A percentile compares a stretch with the other conserved stretches of the same genome.
Evolutionary conservation across 1,140 invertebrate genomes (phyloP).

Genomic region (Aporrectodea caliginosa): DNA sequence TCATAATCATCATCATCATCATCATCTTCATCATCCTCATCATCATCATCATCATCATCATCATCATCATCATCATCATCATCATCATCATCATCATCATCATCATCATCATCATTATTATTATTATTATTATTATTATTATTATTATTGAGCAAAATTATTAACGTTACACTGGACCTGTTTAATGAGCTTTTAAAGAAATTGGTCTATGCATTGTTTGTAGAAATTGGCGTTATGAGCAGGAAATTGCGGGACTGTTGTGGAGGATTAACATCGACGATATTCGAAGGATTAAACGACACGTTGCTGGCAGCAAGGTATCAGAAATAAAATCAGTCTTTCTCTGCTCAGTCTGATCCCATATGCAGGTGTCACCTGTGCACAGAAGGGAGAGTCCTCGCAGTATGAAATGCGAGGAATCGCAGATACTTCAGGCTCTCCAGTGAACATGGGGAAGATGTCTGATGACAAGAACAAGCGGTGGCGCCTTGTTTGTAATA

Average conservation of each 20-base stretch:
- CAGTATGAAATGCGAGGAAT: too few species aligned
- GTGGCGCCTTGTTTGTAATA: too few species aligned
- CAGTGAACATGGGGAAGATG: too few species aligned
- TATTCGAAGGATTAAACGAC: slow-evolving; percentile 46
- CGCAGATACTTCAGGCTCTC: too few species aligned
- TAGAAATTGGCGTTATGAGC: slow-evolving; percentile 95
- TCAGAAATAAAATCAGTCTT: neutral
- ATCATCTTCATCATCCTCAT: too few species aligned
- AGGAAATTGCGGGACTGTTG: slow-evolving; percentile 91
- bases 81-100: slow-evolving; percentile 1
- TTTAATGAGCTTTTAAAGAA: too few species aligned
- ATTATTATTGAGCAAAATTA: neutral
- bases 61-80: slow-evolving; percentile 3
- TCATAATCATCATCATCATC: too few species aligned
- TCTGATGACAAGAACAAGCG: too few species aligned
- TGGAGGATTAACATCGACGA: slow-evolving; percentile 87
- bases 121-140: neutral
- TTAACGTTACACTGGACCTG: slow-evolving; percentile 34
- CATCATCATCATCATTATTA: slow-evolving; percentile 3
- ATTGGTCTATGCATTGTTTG: slow-evolving; percentile 35
- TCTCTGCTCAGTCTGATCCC: slow-evolving; percentile 12
- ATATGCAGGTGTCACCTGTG: too few species aligned
- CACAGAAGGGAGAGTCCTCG: too few species aligned
- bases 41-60: slow-evolving; percentile 1
- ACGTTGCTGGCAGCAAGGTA: slow-evolving; percentile 54